Percentiles rank a stretch among this genome's conserved stretches.
Conservation (phyloP, 30 jellyfish, hydroid and myxozoan genomes). For the Sanderia malayensis region DNA sequence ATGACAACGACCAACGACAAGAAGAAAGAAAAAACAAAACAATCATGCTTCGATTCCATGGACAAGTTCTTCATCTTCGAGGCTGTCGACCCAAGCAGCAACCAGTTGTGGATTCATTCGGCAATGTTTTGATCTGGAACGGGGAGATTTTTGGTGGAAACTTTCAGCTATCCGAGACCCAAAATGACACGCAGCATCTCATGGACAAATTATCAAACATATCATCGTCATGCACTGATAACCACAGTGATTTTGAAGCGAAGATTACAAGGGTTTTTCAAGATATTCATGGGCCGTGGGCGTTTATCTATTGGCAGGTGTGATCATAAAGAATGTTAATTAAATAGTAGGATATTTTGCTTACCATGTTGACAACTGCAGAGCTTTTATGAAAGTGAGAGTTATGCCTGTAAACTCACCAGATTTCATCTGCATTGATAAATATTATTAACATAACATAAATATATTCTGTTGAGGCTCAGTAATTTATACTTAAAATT, state of each 20-base stretch:
- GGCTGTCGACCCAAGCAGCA: conserved; percentile 64
- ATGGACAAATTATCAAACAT: conserved; percentile 19
- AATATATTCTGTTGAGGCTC: too few species aligned
- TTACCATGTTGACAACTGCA: too few species aligned
- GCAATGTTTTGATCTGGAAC: conserved; percentile 82
- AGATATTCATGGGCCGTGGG: conserved; percentile 84
- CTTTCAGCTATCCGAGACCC: conserved; percentile 44
- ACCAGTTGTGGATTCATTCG: conserved; percentile 56
- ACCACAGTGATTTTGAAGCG: conserved; percentile 15
- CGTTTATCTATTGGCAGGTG: conserved; percentile 76
- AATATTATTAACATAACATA: too few species aligned
- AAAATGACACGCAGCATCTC: conserved; percentile 66
- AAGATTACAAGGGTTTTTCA: conserved; percentile 22
- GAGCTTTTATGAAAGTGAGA: too few species aligned
- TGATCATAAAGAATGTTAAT: not conserved
- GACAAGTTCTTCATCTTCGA: conserved; percentile 73
- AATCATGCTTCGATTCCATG: conserved; percentile 18
- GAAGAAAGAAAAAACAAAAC: not conserved
- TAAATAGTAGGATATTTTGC: too few species aligned
- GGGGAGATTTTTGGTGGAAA: conserved; percentile 95
- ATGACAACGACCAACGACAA: not conserved
- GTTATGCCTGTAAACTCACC: too few species aligned
- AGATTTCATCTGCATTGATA: too few species aligned
- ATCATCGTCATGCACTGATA: not conserved
- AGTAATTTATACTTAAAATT: too few species aligned